Evolutionary conservation across 2,113 vertebrate species (phyloP).

Genomic region (Loxodonta africana): DNA sequence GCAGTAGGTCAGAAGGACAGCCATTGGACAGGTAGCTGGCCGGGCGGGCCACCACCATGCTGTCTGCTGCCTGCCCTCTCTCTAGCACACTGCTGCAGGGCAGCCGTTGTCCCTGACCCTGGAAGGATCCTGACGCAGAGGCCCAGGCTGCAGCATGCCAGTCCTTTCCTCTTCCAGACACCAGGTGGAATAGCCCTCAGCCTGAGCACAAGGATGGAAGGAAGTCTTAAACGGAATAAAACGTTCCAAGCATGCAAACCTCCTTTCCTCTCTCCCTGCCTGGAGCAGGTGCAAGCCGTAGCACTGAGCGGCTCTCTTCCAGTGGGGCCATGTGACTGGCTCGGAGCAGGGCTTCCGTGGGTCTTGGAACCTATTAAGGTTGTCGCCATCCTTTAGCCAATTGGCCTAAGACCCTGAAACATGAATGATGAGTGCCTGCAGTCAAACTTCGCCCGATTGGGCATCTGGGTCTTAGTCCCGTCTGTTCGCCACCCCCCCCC

Average conservation of each 20-base stretch:
- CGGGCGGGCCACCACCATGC: fast-evolving
- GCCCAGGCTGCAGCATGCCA: not conserved
- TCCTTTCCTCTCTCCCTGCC: not conserved
- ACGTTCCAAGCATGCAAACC: not conserved
- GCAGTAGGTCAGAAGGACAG: not conserved
- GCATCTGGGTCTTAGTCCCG: not conserved
- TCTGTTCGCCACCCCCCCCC: too few species aligned
- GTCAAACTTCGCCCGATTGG: not conserved
- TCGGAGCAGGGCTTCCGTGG: not conserved
- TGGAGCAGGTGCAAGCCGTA: not conserved
- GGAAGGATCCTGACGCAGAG: not conserved
- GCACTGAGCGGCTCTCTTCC: not conserved
- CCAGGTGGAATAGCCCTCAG: not conserved
- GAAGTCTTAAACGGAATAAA: not conserved
- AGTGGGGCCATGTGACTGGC: not conserved
- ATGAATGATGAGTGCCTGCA: not conserved
- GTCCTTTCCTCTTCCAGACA: not conserved
- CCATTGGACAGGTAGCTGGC: not conserved
- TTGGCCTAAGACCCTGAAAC: not conserved
- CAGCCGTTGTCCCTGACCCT: fast-evolving
- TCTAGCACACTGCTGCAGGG: not conserved
- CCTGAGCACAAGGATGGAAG: not conserved
- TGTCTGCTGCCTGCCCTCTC: not conserved
- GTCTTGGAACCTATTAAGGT: not conserved
- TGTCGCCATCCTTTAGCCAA: not conserved